A percentile compares a stretch with the other conserved stretches of the same genome.
Evolutionary conservation across 2,113 vertebrate species (phyloP).

Genomic region (Dermatemys mawii): DNA sequence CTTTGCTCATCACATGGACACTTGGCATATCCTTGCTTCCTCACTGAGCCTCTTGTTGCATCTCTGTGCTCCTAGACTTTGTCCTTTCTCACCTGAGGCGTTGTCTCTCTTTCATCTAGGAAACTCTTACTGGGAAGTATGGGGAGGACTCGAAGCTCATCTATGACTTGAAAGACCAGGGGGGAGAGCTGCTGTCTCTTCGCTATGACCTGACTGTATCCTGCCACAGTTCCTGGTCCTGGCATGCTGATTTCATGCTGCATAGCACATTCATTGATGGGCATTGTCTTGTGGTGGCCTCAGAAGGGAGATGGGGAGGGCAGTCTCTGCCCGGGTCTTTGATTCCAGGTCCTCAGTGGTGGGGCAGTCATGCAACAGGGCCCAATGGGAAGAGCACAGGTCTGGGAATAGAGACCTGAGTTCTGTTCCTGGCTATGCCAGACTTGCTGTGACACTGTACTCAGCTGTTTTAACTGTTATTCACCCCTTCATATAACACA

Average conservation of each 20-base stretch:
- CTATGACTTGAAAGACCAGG: conserved; percentile 97
- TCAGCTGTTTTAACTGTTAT: neutral
- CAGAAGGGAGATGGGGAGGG: neutral
- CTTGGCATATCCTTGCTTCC: neutral
- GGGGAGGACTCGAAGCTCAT: conserved; percentile 99
- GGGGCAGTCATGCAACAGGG: neutral
- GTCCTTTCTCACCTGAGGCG: neutral
- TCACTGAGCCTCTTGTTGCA: neutral
- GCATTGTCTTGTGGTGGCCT: neutral
- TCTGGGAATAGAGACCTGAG: neutral
- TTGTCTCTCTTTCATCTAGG: conserved; percentile 78
- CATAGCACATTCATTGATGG: neutral
- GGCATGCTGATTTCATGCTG: neutral
- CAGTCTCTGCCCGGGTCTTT: neutral
- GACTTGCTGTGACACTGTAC: neutral
- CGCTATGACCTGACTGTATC: conserved; percentile 99
- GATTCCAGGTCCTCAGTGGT: neutral
- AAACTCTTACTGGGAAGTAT: conserved; percentile 95
- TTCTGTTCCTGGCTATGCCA: neutral
- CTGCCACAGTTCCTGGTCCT: conserved; percentile 59
- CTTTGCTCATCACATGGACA: neutral
- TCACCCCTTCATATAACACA: neutral
- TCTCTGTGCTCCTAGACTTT: neutral
- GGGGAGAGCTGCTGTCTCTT: conserved; percentile 94
- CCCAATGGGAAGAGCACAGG: neutral